phyloP scores from a whole-genome alignment of 2,888 invertebrate species.

The Cyrtodaria siliqua region DNA sequence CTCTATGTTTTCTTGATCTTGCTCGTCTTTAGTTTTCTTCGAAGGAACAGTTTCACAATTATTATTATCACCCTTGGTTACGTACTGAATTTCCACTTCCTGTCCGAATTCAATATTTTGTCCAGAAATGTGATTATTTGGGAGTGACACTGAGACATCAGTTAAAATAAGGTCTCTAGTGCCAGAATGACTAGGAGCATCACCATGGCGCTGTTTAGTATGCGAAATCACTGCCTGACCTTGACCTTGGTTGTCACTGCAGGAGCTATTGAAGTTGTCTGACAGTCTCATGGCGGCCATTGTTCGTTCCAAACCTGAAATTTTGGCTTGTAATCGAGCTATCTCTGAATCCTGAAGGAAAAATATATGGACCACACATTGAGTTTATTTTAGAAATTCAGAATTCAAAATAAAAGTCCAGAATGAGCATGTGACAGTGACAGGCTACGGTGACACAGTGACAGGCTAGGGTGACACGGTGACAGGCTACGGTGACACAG shows the following conservation, averaged over 20 bases:
- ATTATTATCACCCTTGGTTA: conserved; percentile 30
- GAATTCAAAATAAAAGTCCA: no score
- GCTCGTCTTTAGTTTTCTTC: conserved; percentile 7
- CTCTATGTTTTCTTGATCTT: conserved; percentile 57
- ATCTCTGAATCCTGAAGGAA: conserved; percentile 73
- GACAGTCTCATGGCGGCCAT: conserved; percentile 60
- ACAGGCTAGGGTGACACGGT: no score
- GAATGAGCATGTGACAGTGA: no score
- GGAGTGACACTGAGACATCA: conserved; percentile 48
- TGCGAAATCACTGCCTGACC: not conserved
- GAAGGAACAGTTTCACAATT: conserved; percentile 12
- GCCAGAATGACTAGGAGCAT: no score
- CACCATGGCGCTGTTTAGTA: no score
- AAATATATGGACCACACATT: no score
- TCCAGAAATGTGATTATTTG: conserved; percentile 21
- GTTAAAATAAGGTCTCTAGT: conserved; percentile 45
- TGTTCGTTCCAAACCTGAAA: conserved; percentile 74
- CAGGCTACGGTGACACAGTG: no score
- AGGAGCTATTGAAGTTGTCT: conserved; percentile 53
- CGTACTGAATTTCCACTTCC: conserved; percentile 55
- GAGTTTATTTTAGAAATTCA: no score
- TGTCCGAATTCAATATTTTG: conserved; percentile 53
- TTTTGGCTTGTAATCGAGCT: conserved; percentile 74
- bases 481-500: no score
- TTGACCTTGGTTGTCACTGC: conserved; percentile 37